Percentiles rank a stretch among this genome's conserved stretches.
phyloP scores from a whole-genome alignment of 2,797 vertebrate species.

The Fratercula arctica region DNA sequence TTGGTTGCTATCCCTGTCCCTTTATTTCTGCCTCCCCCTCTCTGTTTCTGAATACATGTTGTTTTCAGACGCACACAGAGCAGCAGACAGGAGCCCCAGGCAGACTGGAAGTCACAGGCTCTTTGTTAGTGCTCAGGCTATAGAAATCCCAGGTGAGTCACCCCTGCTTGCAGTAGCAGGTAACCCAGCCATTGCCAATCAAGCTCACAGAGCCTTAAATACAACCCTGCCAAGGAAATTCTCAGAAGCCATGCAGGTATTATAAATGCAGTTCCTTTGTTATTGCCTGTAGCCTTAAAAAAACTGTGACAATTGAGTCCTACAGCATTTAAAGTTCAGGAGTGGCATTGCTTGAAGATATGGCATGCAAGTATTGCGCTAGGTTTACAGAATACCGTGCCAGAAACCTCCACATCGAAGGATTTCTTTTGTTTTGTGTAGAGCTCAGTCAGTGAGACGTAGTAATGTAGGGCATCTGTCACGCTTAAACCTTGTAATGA shows the following conservation, averaged over 20 bases:
- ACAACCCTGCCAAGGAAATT: neutral
- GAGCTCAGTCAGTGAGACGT: neutral
- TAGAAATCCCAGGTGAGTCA: constrained; percentile 59
- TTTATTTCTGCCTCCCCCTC: neutral
- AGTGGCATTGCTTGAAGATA: neutral
- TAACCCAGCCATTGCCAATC: constrained; percentile 24
- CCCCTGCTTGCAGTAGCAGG: constrained; percentile 26
- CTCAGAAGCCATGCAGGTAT: neutral
- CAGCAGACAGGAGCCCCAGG: constrained; percentile 39
- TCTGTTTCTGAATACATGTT: constrained; percentile 54
- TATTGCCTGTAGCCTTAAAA: neutral
- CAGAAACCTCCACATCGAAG: neutral
- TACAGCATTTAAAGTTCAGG: neutral
- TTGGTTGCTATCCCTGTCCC: constrained; percentile 30
- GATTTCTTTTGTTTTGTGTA: neutral
- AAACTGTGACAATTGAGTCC: neutral
- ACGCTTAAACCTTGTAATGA: neutral
- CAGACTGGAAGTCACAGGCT: constrained; percentile 15
- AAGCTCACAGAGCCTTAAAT: neutral
- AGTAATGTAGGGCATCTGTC: neutral
- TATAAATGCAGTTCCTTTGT: neutral
- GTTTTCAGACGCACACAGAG: constrained; percentile 22
- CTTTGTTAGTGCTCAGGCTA: constrained; percentile 48
- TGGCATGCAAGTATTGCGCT: neutral
- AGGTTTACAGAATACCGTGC: neutral